Evolutionary conservation across 2,797 vertebrate species (phyloP).

Genomic region (Lutjanus argentimaculatus): DNA sequence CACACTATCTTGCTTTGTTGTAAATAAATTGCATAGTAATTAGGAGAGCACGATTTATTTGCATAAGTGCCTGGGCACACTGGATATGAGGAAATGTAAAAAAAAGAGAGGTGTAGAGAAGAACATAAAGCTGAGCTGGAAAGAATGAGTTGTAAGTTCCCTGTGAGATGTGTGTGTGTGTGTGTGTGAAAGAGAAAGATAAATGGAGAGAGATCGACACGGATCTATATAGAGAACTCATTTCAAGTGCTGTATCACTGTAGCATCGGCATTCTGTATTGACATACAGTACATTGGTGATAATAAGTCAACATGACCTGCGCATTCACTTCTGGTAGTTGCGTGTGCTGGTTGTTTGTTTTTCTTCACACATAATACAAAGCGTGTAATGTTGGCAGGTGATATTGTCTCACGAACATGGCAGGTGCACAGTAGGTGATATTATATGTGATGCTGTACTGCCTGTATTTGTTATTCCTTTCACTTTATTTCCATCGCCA

Average conservation of each 20-base stretch:
- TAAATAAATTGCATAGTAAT: conserved; percentile 72
- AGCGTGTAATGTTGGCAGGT: neutral
- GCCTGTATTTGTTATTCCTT: conserved; percentile 11
- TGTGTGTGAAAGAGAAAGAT: neutral
- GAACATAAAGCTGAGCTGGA: neutral
- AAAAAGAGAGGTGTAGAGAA: neutral
- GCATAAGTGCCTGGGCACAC: conserved; percentile 33
- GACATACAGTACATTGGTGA: neutral
- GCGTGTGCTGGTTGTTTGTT: neutral
- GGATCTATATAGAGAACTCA: neutral
- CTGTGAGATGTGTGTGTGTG: neutral
- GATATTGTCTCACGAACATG: conserved; percentile 4
- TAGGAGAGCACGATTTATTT: conserved; percentile 55
- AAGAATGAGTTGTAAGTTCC: neutral
- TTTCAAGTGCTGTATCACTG: conserved; percentile 26
- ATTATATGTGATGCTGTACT: neutral
- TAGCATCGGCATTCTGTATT: neutral
- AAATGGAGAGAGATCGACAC: neutral
- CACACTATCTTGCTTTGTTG: conserved; percentile 60
- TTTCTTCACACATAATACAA: conserved; percentile 11
- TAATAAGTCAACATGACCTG: neutral
- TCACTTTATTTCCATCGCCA: neutral
- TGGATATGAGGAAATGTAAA: neutral
- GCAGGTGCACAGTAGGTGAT: neutral
- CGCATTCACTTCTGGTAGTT: neutral